Evolutionary conservation across 2,113 vertebrate species (phyloP), one percentile per base, ranked within the genome.

Genomic region (Bothrops jararaca): DNA sequence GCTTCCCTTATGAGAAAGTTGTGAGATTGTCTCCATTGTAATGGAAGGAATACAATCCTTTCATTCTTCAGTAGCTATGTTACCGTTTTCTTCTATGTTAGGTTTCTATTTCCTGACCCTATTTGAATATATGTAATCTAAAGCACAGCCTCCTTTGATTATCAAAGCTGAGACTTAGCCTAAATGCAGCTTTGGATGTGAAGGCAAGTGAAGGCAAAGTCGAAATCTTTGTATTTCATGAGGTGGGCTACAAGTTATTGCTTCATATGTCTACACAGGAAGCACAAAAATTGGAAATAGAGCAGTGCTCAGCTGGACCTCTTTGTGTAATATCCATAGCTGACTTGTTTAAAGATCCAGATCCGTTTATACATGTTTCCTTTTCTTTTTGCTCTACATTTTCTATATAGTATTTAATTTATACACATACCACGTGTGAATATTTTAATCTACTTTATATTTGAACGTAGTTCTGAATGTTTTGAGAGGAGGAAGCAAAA

Each of bases 401-500:
- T 93, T 50, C 56, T 86, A 29, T 18, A 20, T 39, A 69, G n/a
- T 92, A 24, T 53, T 87, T 92, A 88, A 69, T 88, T n/a, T 11
- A 4, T 29, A 50, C 13, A 85, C 53, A 24, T 34, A 60, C 23
- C 45, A 23, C 23, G 10, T 24, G 56, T 60, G 85, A 86, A 91
- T 22, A 48, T 52, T 15, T 50, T 89, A 92, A 89, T 9, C 39
- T 89, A 23, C 42, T 85, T 57, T 15, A 42, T 52, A 22, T 18
- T 57, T 20, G 22, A 23, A 58, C 15, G 6, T n/a, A 18, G 3
- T 23, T n/a, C 4, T 93, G 90, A 93, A 94, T 93, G 93, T 95
- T 96, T 96, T 94, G 89, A 94, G 96, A 95, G 94, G 34, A 93
- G 95, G 95, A 95, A 64, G 56, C 52, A 42, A 64, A 24, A 13